Percentiles rank a stretch among this genome's conserved stretches.
These are phyloP conservation scores for Ferdinandea cuprea DNA, from an alignment of 2,888 invertebrate genomes.

Conservation along the genomic window DNA sequence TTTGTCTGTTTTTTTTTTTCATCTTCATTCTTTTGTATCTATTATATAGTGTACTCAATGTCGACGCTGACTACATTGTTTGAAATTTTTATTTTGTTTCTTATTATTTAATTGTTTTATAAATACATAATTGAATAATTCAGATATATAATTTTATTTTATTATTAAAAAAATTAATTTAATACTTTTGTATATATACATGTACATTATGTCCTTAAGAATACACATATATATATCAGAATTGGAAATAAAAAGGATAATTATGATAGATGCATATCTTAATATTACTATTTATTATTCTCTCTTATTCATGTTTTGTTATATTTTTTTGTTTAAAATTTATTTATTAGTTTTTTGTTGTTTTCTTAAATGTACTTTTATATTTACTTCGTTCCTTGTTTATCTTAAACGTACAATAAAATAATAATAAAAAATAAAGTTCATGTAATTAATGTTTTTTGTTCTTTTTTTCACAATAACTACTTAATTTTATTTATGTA, in stretches of 20 bases:
- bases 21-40: slow-evolving; percentile 66
- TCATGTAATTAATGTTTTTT: slow-evolving; percentile 25
- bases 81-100: slow-evolving; percentile 54
- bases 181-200: slow-evolving; percentile 74
- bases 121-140: slow-evolving; percentile 76
- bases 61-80: slow-evolving; percentile 68
- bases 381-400: slow-evolving; percentile 59
- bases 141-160: slow-evolving; percentile 78
- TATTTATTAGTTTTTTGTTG: slow-evolving; percentile 45
- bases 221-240: slow-evolving; percentile 55
- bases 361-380: slow-evolving; percentile 57
- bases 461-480: slow-evolving; percentile 20
- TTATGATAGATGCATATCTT: slow-evolving; percentile 43
- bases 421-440: slow-evolving; percentile 46
- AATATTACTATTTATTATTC: slow-evolving; percentile 21
- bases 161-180: slow-evolving; percentile 77
- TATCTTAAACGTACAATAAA: slow-evolving; percentile 20
- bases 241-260: slow-evolving; percentile 36
- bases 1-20: slow-evolving; percentile 24
- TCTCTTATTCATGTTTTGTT: slow-evolving; percentile 33
- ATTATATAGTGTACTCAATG: slow-evolving; percentile 70
- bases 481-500: slow-evolving; percentile 6
- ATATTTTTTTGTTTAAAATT: slow-evolving; percentile 35
- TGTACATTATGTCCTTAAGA: slow-evolving; percentile 63
- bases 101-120: slow-evolving; percentile 59